Evolutionary conservation across 2,797 vertebrate species (phyloP).

Genomic region (Apodemus agrarius): DNA sequence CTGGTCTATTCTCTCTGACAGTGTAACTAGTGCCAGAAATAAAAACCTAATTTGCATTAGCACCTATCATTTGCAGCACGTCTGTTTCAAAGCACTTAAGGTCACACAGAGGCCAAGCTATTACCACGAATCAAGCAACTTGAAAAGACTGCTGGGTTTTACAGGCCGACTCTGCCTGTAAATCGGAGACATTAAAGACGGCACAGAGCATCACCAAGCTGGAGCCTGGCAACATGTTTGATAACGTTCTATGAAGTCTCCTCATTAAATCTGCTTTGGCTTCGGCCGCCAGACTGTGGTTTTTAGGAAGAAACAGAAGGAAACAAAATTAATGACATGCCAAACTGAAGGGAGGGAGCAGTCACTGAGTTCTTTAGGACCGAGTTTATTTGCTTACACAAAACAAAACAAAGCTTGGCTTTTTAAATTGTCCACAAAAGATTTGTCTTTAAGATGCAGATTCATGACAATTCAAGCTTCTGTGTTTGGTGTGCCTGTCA

Average conservation of each 20-base stretch:
- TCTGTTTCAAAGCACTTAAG: constrained; percentile 14
- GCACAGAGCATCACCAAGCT: neutral
- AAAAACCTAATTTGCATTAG: constrained; percentile 7
- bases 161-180: constrained; percentile 25
- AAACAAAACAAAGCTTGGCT: neutral
- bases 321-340: constrained; percentile 20
- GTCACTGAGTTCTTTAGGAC: neutral
- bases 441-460: constrained; percentile 45
- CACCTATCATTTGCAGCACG: constrained; percentile 29
- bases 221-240: neutral
- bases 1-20: constrained; percentile 21
- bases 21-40: constrained; percentile 5
- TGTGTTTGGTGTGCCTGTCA: neutral
- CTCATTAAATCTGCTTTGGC: constrained; percentile 60
- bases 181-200: neutral
- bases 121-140: constrained; percentile 58
- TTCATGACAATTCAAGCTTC: neutral
- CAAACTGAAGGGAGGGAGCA: neutral
- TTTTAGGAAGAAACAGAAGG: constrained; percentile 37
- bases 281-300: neutral
- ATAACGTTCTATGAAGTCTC: constrained; percentile 40
- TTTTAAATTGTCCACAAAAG: neutral
- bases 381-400: constrained; percentile 32
- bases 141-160: constrained; percentile 34
- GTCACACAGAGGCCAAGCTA: constrained; percentile 12